phyloP scores from a whole-genome alignment of 2,888 invertebrate species.

The Dione juno region DNA sequence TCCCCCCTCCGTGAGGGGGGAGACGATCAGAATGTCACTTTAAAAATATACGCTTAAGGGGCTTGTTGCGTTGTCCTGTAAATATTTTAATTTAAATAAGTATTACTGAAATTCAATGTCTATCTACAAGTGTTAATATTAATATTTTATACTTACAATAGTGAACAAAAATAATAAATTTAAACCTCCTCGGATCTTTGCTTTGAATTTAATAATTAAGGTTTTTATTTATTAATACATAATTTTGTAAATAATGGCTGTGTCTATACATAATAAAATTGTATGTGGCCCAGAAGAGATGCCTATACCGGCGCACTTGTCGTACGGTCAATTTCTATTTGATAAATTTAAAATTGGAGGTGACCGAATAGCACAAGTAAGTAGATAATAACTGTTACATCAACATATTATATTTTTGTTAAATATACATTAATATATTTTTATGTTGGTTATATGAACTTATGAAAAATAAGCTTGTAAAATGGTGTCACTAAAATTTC shows the following conservation, averaged over 20 bases:
- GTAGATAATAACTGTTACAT: slow-evolving; percentile 44
- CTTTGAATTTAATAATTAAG: not conserved
- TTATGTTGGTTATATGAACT: not conserved
- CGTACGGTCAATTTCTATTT: slow-evolving; percentile 80
- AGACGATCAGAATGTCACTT: slow-evolving; percentile 2
- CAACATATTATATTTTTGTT: not conserved
- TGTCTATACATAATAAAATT: slow-evolving; percentile 67
- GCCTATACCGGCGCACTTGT: slow-evolving; percentile 74
- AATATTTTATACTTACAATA: not conserved
- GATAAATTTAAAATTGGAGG: slow-evolving; percentile 80
- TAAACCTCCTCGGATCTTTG: not conserved
- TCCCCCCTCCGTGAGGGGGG: too few relatives aligned
- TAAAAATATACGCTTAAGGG: not conserved
- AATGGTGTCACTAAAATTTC: too few relatives aligned
- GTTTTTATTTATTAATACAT: not conserved
- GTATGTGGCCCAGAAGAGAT: slow-evolving; percentile 74
- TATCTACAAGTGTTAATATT: not conserved
- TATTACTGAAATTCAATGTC: not conserved
- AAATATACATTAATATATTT: not conserved
- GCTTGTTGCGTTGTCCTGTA: not conserved
- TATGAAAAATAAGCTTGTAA: not conserved
- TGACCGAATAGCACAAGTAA: slow-evolving; percentile 76
- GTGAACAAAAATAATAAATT: not conserved
- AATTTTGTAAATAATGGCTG: slow-evolving; percentile 50
- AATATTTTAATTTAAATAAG: not conserved